Conservation (phyloP, 2,113 vertebrate genomes). For the Bujurquina vittata region DNA sequence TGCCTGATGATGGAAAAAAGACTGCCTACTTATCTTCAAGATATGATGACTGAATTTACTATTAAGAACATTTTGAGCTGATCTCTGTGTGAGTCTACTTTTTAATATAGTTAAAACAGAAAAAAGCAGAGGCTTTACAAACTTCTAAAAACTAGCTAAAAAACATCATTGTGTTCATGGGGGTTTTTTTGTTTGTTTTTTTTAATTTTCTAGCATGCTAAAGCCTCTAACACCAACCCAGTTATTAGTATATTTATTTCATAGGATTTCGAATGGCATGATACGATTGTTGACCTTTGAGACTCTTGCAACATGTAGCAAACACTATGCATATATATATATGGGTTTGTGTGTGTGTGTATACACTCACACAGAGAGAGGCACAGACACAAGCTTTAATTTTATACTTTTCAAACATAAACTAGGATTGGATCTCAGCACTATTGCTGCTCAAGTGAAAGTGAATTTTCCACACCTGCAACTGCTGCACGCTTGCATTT, state of each 20-base stretch:
- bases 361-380: too few relatives aligned
- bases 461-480: background rate
- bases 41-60: too few relatives aligned
- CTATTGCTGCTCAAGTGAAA: background rate
- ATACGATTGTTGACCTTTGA: too few relatives aligned
- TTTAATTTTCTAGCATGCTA: too few relatives aligned
- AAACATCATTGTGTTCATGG: too few relatives aligned
- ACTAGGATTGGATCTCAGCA: background rate
- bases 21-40: rapidly evolving
- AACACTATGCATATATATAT: too few relatives aligned
- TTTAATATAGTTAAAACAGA: background rate
- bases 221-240: too few relatives aligned
- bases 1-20: background rate
- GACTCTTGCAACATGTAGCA: too few relatives aligned
- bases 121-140: background rate
- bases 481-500: background rate
- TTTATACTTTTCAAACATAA: background rate
- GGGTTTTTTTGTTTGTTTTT: too few relatives aligned
- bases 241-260: too few relatives aligned
- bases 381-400: rapidly evolving
- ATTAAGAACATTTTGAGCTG: background rate
- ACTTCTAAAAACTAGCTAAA: background rate
- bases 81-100: background rate
- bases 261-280: too few relatives aligned
- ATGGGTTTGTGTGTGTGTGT: too few relatives aligned